phyloP scores from a whole-genome alignment of 2,888 invertebrate species.

The Cantharis flavilabris region DNA sequence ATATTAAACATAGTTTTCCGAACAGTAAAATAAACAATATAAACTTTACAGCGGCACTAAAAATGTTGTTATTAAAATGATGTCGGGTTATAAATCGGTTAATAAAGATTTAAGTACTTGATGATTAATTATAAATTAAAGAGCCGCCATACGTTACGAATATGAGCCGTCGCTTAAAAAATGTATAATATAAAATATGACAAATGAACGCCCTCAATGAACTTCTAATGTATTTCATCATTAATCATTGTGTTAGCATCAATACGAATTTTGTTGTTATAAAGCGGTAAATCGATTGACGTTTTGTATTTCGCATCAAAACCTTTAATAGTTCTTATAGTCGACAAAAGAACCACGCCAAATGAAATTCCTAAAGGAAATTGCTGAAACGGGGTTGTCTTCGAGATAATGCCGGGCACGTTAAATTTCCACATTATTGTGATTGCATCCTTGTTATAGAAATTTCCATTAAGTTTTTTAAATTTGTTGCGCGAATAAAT shows the following conservation, averaged over 20 bases:
- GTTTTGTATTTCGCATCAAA: slow-evolving; percentile 15
- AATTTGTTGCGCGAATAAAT: neutral
- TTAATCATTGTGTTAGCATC: neutral
- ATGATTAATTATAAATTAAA: neutral
- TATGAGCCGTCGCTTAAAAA: neutral
- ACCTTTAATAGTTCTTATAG: slow-evolving; percentile 9
- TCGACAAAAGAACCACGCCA: neutral
- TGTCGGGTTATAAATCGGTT: neutral
- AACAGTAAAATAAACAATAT: neutral
- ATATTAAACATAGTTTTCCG: neutral
- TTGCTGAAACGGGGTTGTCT: neutral
- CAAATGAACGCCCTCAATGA: neutral
- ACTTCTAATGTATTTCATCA: neutral
- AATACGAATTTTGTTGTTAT: slow-evolving; percentile 10
- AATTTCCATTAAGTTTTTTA: slow-evolving; percentile 1
- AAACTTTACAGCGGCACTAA: neutral
- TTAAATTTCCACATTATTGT: slow-evolving; percentile 3
- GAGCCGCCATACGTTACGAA: neutral
- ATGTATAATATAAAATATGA: neutral
- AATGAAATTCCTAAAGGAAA: slow-evolving; percentile 7
- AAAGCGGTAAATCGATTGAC: slow-evolving; percentile 21
- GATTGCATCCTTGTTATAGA: slow-evolving; percentile 2
- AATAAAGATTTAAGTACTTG: neutral
- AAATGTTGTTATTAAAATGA: neutral
- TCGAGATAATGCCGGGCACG: neutral